These are phyloP conservation scores for Baryphthengus martii DNA, from an alignment of 2,113 vertebrate genomes.

Conservation along the genomic window DNA sequence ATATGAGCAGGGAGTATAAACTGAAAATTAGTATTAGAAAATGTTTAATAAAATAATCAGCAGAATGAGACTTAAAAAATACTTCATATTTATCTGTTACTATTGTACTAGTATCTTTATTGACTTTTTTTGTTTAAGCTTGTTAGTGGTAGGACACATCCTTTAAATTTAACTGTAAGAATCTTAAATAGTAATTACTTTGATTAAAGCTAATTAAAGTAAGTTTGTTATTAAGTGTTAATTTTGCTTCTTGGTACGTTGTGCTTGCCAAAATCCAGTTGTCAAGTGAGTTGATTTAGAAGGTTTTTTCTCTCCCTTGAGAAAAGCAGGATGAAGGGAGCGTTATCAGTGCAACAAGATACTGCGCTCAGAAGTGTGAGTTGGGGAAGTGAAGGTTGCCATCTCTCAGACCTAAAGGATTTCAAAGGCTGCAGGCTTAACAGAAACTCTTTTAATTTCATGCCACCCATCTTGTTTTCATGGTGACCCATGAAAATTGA, in stretches of 20 bases:
- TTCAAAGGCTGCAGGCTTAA: constrained; percentile 72
- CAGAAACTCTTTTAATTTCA: constrained; percentile 70
- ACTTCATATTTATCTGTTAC: neutral
- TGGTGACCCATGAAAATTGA: constrained; percentile 66
- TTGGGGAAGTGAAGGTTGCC: constrained; percentile 57
- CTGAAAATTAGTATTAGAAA: neutral
- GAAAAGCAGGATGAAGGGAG: constrained; percentile 58
- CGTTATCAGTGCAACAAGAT: constrained; percentile 39
- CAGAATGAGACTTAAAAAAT: constrained; percentile 7
- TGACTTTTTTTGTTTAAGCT: neutral
- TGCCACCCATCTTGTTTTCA: constrained; percentile 61
- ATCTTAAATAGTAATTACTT: neutral
- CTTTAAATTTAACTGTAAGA: neutral
- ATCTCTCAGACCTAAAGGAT: constrained; percentile 56
- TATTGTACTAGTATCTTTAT: neutral
- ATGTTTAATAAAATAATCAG: constrained; percentile 8
- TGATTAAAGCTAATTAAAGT: neutral
- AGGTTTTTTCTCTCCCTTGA: neutral
- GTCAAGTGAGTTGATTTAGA: neutral
- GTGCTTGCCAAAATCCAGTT: neutral
- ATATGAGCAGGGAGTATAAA: neutral
- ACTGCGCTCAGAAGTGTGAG: constrained; percentile 61
- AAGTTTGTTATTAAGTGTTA: neutral
- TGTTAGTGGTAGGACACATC: neutral
- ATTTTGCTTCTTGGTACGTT: neutral